Evolutionary conservation across 1,140 invertebrate species (phyloP).

Genomic region (Drosophila nigrodunni): DNA sequence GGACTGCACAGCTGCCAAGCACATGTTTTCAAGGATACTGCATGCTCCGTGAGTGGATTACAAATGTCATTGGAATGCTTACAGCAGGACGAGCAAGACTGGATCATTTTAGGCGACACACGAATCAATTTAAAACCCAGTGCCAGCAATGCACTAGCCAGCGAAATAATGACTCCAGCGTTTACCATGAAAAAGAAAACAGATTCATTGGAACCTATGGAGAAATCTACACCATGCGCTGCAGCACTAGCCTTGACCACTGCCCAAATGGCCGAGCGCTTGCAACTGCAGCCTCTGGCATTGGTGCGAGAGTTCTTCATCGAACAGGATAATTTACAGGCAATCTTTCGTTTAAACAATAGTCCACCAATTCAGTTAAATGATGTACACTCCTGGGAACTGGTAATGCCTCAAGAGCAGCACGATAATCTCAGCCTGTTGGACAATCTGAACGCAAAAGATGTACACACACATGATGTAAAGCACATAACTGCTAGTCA

Average conservation of each 20-base stretch:
- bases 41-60: constrained; percentile 50
- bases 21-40: constrained; percentile 24
- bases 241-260: constrained; percentile 95
- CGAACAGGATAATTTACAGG: constrained; percentile 91
- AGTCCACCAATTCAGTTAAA: not conserved
- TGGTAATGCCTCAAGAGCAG: constrained; percentile 78
- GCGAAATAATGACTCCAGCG: constrained; percentile 36
- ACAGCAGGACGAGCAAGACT: constrained; percentile 19
- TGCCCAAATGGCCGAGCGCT: constrained; percentile 88
- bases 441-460: constrained; percentile 97
- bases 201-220: constrained; percentile 87
- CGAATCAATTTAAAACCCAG: constrained; percentile 33
- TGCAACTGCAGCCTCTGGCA: constrained; percentile 94
- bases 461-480: constrained; percentile 96
- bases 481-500: constrained; percentile 99
- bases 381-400: constrained; percentile 50
- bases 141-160: constrained; percentile 24
- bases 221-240: constrained; percentile 87
- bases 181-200: not conserved
- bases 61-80: constrained; percentile 54
- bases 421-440: constrained; percentile 91
- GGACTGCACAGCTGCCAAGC: constrained; percentile 54
- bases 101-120: constrained; percentile 59
- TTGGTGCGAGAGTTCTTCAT: constrained; percentile 94
- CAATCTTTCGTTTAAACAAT: constrained; percentile 85